Conservation (phyloP, 2,888 invertebrate species). For the Oscheius myriophilus region DNA sequence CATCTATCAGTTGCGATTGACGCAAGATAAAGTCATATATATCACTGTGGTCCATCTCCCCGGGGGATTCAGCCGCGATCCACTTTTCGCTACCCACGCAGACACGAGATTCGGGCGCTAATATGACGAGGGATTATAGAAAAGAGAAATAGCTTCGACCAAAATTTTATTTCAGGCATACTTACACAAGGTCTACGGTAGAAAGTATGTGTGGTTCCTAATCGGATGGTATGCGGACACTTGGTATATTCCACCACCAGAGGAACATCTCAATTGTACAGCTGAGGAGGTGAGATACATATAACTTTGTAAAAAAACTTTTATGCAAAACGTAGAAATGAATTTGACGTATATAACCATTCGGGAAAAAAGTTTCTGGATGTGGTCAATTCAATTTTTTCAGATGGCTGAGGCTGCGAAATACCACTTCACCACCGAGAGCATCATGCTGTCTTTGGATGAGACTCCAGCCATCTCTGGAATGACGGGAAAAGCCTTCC, state of each 20-base stretch:
- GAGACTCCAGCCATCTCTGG: conserved; percentile 85
- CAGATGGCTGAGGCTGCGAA: conserved; percentile 94
- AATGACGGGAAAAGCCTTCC: conserved; percentile 78
- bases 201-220: conserved; percentile 98
- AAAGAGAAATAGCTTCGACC: neutral
- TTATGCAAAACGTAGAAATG: neutral
- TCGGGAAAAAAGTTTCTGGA: too few species aligned
- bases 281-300: conserved; percentile 75
- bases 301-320: neutral
- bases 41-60: conserved; percentile 20
- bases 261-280: conserved; percentile 89
- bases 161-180: conserved; percentile 75
- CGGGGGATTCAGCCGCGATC: conserved; percentile 8
- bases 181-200: conserved; percentile 90
- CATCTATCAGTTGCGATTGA: conserved; percentile 26
- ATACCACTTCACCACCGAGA: conserved; percentile 97
- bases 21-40: conserved; percentile 23
- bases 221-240: conserved; percentile 99
- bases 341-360: too few species aligned
- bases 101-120: conserved; percentile 10
- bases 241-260: conserved; percentile 87
- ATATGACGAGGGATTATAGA: neutral
- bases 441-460: conserved; percentile 97
- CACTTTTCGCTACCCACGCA: conserved; percentile 23
- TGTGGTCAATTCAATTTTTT: conserved; percentile 13